phyloP scores from a whole-genome alignment of 2,113 vertebrate species.

The Struthidea cinerea region DNA sequence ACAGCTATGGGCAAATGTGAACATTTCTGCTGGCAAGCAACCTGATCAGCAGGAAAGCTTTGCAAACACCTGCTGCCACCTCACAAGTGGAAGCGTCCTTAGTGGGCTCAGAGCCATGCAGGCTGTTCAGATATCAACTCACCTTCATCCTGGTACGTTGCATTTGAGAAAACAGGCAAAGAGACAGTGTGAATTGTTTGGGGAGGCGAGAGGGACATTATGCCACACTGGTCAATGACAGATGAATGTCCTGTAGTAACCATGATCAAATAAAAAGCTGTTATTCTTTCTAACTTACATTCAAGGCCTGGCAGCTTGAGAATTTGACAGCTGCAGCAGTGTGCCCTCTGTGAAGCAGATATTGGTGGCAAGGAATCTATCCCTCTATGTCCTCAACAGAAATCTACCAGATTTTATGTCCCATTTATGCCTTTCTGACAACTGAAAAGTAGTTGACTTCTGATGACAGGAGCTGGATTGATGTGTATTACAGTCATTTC shows the following conservation, averaged over 20 bases:
- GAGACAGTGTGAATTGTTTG: neutral
- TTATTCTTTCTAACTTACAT: neutral
- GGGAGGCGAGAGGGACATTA: neutral
- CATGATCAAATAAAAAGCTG: neutral
- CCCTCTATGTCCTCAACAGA: neutral
- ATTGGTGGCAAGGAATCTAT: neutral
- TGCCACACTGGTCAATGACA: neutral
- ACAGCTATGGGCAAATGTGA: neutral
- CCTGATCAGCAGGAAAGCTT: neutral
- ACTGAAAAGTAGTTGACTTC: neutral
- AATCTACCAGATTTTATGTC: neutral
- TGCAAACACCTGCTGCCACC: neutral
- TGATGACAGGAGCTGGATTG: neutral
- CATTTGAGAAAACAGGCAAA: neutral
- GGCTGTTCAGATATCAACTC: neutral
- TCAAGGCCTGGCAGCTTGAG: neutral
- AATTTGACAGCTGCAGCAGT: neutral
- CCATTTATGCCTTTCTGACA: neutral
- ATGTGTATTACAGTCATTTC: neutral
- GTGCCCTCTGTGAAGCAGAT: neutral
- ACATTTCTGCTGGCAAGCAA: neutral
- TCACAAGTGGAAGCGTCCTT: neutral
- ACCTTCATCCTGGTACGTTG: neutral
- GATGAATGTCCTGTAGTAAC: neutral
- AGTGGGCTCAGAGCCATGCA: neutral